phyloP scores from a whole-genome alignment of 2,113 vertebrate genomes.

The Gymnocephalus cernua region DNA sequence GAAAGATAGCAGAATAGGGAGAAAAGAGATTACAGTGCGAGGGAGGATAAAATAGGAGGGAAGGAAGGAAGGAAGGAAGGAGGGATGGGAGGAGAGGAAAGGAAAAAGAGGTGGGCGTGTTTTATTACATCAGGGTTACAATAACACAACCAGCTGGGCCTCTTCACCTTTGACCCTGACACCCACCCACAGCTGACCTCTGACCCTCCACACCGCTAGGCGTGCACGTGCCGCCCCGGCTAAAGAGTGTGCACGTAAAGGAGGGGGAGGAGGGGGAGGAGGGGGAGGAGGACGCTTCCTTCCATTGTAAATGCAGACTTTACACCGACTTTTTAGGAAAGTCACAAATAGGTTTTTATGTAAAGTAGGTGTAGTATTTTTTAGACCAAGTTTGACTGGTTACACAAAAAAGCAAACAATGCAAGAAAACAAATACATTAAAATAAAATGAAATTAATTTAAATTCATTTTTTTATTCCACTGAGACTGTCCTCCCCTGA shows the following conservation, averaged over 20 bases:
- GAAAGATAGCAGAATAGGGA: background rate
- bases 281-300: background rate
- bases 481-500: too few species aligned
- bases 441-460: too few species aligned
- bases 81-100: background rate
- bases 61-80: background rate
- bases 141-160: slow-evolving; percentile 70
- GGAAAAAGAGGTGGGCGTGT: slow-evolving; percentile 23
- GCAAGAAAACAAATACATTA: too few species aligned
- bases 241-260: slow-evolving; percentile 19
- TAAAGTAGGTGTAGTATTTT: too few species aligned
- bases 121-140: slow-evolving; percentile 58
- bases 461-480: too few species aligned
- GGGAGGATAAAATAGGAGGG: background rate
- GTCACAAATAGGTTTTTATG: too few species aligned
- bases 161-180: slow-evolving; percentile 67
- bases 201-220: slow-evolving; percentile 6
- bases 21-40: background rate
- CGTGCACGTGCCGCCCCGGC: slow-evolving; percentile 23
- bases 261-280: background rate
- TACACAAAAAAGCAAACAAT: too few species aligned
- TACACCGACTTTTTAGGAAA: background rate
- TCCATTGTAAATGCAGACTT: background rate
- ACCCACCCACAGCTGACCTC: slow-evolving; percentile 43
- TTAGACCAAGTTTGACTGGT: too few species aligned